Percentiles rank a stretch among this genome's conserved stretches.
phyloP scores from a whole-genome alignment of 2,888 invertebrate species.

The Beris chalybata region DNA sequence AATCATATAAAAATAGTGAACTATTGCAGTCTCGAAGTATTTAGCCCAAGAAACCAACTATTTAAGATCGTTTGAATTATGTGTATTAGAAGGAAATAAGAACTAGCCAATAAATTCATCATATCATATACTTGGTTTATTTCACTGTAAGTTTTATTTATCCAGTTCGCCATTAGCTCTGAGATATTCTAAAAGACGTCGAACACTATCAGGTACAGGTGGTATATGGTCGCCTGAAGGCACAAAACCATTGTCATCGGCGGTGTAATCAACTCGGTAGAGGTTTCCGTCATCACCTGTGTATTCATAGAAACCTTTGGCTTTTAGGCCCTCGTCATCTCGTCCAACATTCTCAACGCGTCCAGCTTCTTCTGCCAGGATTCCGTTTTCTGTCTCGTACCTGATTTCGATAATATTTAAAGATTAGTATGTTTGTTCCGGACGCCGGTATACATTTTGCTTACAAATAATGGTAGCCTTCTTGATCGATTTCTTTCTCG shows the following conservation, averaged over 20 bases:
- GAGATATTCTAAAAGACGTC: slow-evolving; percentile 14
- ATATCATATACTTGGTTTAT: no score
- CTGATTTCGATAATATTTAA: slow-evolving; percentile 15
- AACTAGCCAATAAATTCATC: no score
- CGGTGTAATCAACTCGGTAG: slow-evolving; percentile 48
- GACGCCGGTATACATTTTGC: slow-evolving; percentile 36
- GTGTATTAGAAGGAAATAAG: no score
- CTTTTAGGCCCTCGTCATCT: slow-evolving; percentile 63
- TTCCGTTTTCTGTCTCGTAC: slow-evolving; percentile 52
- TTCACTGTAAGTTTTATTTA: not conserved
- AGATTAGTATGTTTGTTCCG: no score
- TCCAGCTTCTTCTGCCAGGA: slow-evolving; percentile 49
- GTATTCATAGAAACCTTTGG: slow-evolving; percentile 55
- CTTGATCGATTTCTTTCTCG: slow-evolving; percentile 58
- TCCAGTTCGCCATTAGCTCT: slow-evolving; percentile 16
- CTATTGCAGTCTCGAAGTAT: no score
- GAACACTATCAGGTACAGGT: slow-evolving; percentile 17
- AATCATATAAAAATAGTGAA: no score
- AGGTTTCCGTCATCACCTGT: slow-evolving; percentile 50
- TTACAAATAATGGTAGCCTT: slow-evolving; percentile 63
- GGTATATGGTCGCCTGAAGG: slow-evolving; percentile 39
- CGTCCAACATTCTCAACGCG: slow-evolving; percentile 54
- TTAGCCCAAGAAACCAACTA: no score
- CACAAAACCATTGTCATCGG: slow-evolving; percentile 50
- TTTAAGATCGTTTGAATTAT: no score